These are phyloP conservation scores for Calidris pugnax DNA, from an alignment of 2,113 vertebrate species.

Conservation along the genomic window DNA sequence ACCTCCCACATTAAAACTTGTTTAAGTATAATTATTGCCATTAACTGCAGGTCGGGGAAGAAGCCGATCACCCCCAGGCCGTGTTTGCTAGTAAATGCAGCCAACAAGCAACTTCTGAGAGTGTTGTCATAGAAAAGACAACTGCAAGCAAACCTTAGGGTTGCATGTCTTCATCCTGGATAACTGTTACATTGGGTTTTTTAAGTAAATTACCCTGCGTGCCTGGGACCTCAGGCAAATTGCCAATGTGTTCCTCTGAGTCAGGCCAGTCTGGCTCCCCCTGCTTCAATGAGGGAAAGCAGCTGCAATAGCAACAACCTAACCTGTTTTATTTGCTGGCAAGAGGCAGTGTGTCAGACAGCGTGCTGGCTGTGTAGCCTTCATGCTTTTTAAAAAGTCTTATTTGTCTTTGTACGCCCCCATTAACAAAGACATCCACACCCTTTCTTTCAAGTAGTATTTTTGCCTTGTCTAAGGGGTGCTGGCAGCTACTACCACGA, in stretches of 20 bases:
- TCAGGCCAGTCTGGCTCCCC: background rate
- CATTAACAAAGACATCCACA: background rate
- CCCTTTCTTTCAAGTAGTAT: background rate
- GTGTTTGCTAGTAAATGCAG: background rate
- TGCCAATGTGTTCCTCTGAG: background rate
- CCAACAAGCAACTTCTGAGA: background rate
- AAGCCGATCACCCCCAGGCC: background rate
- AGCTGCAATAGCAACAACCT: slow-evolving; percentile 6
- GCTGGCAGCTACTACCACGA: background rate
- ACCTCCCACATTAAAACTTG: background rate
- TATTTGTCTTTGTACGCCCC: background rate
- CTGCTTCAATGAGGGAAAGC: background rate
- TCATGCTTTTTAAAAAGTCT: background rate
- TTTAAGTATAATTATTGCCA: background rate
- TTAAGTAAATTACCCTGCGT: background rate
- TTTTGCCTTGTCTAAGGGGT: background rate
- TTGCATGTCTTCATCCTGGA: background rate
- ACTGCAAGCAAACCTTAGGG: background rate
- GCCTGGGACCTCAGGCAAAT: background rate
- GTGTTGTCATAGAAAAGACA: background rate
- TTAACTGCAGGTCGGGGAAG: background rate
- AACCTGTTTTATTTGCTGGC: slow-evolving; percentile 29
- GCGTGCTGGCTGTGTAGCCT: background rate
- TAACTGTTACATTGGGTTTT: background rate
- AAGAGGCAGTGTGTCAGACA: background rate